Evolutionary conservation across 2,113 vertebrate species (phyloP).

Genomic region (Takifugu flavidus): DNA sequence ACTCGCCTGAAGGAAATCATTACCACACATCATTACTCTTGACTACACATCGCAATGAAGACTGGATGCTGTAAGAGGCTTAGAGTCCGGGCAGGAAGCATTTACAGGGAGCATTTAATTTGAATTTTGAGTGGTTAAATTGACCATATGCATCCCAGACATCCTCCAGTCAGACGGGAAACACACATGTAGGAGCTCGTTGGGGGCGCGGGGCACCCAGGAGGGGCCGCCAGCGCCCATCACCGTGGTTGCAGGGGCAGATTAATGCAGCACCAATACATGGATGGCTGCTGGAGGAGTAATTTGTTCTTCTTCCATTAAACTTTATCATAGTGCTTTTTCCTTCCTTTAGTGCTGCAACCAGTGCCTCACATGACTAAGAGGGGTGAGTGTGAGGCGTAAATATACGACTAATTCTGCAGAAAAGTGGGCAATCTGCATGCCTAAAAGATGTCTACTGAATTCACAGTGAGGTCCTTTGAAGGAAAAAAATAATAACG

Average conservation of each 20-base stretch:
- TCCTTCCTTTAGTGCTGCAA: not conserved
- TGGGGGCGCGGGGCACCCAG: constrained; percentile 15
- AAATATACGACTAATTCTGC: not conserved
- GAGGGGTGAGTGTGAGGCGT: not conserved
- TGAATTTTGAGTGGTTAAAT: constrained; percentile 34
- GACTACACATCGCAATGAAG: constrained; percentile 55
- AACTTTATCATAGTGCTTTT: not conserved
- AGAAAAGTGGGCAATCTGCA: not conserved
- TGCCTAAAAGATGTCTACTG: constrained; percentile 4
- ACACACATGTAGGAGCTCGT: constrained; percentile 22
- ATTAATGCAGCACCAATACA: constrained; percentile 10
- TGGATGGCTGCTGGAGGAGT: not conserved
- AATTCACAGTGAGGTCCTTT: constrained; percentile 2
- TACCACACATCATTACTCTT: constrained; percentile 67
- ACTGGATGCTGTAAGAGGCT: constrained; percentile 37
- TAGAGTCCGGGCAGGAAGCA: constrained; percentile 31
- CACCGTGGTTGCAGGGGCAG: constrained; percentile 1
- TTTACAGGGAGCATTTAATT: constrained; percentile 36
- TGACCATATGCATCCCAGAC: constrained; percentile 18
- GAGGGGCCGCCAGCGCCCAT: not conserved
- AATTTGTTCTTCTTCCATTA: constrained; percentile 2
- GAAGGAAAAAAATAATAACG: constrained; percentile 9
- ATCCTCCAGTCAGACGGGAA: constrained; percentile 23
- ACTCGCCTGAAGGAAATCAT: constrained; percentile 69
- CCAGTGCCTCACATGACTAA: constrained; percentile 2